Evolutionary conservation across 2,113 vertebrate genomes (phyloP).

Genomic region (Vulpes ferrilata): DNA sequence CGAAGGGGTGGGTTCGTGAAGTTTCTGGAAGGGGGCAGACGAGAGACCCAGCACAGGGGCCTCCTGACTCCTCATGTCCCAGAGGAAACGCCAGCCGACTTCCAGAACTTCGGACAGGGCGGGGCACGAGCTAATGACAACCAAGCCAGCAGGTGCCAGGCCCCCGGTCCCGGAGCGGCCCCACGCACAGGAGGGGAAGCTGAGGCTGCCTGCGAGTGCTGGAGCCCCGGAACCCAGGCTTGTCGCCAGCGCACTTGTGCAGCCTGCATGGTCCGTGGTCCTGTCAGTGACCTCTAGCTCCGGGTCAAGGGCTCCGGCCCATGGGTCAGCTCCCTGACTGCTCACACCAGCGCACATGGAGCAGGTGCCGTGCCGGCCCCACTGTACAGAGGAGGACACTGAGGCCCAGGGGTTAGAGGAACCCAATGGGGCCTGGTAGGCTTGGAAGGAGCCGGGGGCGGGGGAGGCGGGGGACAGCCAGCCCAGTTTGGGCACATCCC

Average conservation of each 20-base stretch:
- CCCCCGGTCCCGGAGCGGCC: too few relatives aligned
- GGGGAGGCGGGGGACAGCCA: not conserved
- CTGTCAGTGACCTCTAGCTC: not conserved
- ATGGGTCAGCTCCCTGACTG: rapidly evolving
- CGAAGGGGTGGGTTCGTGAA: not conserved
- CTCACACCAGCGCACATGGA: not conserved
- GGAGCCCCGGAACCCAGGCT: not conserved
- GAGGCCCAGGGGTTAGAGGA: not conserved
- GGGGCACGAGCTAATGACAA: not conserved
- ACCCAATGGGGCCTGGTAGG: not conserved
- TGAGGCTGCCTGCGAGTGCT: not conserved
- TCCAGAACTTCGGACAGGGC: not conserved
- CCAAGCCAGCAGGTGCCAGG: not conserved
- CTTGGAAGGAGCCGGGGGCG: not conserved
- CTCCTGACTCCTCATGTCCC: not conserved
- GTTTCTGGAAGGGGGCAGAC: not conserved
- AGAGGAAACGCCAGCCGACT: not conserved
- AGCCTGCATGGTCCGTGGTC: rapidly evolving
- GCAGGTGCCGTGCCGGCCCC: not conserved
- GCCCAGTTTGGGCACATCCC: not conserved
- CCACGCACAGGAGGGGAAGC: not conserved
- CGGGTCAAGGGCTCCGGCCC: rapidly evolving
- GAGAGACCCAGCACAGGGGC: not conserved
- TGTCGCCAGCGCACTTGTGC: rapidly evolving
- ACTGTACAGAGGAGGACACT: not conserved